These are phyloP conservation scores for Rhadina sibilatrix DNA, from an alignment of 2,113 vertebrate genomes.

Conservation along the genomic window DNA sequence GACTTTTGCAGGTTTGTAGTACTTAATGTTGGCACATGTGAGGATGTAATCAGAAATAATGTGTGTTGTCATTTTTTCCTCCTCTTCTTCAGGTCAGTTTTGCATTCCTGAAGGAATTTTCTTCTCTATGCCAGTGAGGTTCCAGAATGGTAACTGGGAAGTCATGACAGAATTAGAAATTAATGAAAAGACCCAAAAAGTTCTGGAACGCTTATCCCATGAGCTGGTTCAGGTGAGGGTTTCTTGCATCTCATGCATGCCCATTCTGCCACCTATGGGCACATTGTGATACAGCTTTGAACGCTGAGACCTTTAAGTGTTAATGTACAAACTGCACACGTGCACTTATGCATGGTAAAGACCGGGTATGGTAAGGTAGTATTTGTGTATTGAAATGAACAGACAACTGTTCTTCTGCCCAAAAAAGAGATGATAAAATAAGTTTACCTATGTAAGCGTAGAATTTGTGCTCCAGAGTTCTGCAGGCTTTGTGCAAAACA, in stretches of 20 bases:
- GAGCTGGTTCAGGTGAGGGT: conserved; percentile 79
- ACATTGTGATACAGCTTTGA: background rate
- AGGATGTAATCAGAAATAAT: background rate
- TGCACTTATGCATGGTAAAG: background rate
- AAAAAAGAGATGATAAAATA: background rate
- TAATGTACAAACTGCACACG: background rate
- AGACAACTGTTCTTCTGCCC: background rate
- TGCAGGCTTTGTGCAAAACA: background rate
- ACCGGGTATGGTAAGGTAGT: background rate
- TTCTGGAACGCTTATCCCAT: conserved; percentile 61
- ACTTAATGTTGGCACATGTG: background rate
- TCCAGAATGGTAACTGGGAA: conserved; percentile 79
- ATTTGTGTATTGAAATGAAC: background rate
- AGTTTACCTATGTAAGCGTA: background rate
- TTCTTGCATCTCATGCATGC: background rate
- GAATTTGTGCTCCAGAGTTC: background rate
- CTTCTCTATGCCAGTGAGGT: conserved; percentile 86
- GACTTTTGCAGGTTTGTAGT: background rate
- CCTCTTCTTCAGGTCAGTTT: conserved; percentile 75
- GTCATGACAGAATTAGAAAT: conserved; percentile 65
- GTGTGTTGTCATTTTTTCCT: background rate
- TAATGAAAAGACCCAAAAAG: conserved; percentile 45
- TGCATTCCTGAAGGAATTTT: conserved; percentile 80
- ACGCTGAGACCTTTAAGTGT: background rate
- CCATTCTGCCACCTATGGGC: background rate